Base-by-base conservation (phyloP, 2,113 vertebrate species). In the Podarcis raffonei region DNA sequence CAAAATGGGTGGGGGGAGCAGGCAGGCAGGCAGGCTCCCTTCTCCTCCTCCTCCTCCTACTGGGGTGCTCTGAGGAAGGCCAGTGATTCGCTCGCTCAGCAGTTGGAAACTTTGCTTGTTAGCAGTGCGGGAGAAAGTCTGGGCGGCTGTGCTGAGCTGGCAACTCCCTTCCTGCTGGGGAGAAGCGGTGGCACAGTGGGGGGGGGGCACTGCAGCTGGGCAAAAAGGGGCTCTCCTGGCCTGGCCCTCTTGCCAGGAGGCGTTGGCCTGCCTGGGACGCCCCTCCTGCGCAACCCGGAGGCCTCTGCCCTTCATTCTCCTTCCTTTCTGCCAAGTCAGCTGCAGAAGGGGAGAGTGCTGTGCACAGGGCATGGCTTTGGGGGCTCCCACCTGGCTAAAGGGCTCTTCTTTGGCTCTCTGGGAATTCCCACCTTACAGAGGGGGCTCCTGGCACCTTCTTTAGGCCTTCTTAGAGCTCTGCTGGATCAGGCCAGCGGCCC, bases 71-170 rank as follows among this genome's bases (percentile, higher is more conserved):
- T n/a, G 86, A 76, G 72, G 32, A 57, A 35, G 39, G 2, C 30
- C 0, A n/a, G 69, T 12, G 32, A 7, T 75, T n/a, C 23, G 48
- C 71, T 75, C 1, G 2, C 92, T 79, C 86, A 69, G 89, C 39
- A 4, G 57, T 27, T 0, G 3, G 69, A 20, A 77, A 91, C 72
- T 91, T 88, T 68, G 83, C 57, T 27, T 0, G 0, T 30, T 53
- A 9, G 30, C 81, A 1, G 91, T 0, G 0, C 59, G 0, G 62
- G 39, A 83, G n/a, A 79, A 89, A 53, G 39, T 66, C 83, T 15
- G 8, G 27, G 91, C 37, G 13, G 1, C 83, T 3, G 83, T 32
- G 87, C 94, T 92, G 92, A 94, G 90, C 90, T 86, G 88, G 91
- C 85, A 0, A 0, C 25, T 71, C 22, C 25, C 68, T 71, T 75